Percentiles rank a stretch among this genome's conserved stretches.
Conservation (phyloP, 2,888 invertebrate species). For the Sycophila texana region DNA sequence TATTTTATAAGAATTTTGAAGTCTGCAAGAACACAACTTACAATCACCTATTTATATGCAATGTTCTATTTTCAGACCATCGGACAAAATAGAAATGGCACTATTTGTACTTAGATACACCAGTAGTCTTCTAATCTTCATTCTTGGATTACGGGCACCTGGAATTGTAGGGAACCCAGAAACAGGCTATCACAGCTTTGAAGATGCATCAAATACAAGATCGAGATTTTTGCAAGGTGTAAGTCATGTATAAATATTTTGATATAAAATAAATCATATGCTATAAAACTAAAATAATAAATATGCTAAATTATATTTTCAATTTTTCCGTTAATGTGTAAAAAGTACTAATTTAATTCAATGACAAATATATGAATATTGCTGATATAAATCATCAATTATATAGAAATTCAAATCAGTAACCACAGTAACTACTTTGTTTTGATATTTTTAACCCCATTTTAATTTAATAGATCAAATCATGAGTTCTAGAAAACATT, state of each 20-base stretch:
- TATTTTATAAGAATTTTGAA: not conserved
- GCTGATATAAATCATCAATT: not conserved
- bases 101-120: conserved; percentile 90
- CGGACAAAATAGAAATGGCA: conserved; percentile 90
- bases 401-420: not conserved
- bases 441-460: conserved; percentile 16
- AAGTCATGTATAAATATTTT: conserved; percentile 61
- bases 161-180: conserved; percentile 77
- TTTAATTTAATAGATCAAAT: not conserved
- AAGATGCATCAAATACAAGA: conserved; percentile 62
- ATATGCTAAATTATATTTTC: too few species aligned
- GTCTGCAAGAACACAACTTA: not conserved
- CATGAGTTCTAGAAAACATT: conserved; percentile 7
- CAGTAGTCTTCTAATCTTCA: conserved; percentile 86
- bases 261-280: not conserved
- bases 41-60: conserved; percentile 43
- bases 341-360: too few species aligned
- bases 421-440: conserved; percentile 24
- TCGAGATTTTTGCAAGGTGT: conserved; percentile 70
- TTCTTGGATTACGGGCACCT: conserved; percentile 91
- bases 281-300: not conserved
- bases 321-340: too few species aligned
- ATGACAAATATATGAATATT: too few species aligned
- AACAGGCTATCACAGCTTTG: conserved; percentile 55
- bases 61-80: conserved; percentile 77